Evolutionary conservation across 2,888 invertebrate genomes (phyloP), one percentile per base, ranked within the genome.

Genomic region (Zaprionus lineosus): DNA sequence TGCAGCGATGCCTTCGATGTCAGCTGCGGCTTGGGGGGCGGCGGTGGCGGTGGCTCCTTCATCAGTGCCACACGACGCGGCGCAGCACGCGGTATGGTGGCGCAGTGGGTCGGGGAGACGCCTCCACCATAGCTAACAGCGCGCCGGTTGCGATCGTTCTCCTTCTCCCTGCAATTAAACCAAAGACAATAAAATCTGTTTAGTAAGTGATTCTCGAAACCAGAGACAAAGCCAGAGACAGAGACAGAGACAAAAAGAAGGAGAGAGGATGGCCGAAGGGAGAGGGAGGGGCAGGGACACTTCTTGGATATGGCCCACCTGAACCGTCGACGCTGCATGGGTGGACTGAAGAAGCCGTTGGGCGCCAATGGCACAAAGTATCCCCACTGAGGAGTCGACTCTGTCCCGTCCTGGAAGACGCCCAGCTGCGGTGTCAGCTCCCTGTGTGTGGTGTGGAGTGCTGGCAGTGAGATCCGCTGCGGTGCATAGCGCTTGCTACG

Each of bases 351-450:
- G 72, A 85, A 92, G 55, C 91, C 89, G 63, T 92, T 91, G 18
- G 88, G 82, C 51, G 88, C 75, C 52, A 90, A 72, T 4, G 93
- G 92, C 68, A 93, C 92, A 83, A 93, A 93, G 83, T 92, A 93
- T 0, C 93, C 93, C 71, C 92, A 87, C 78, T 92, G 92, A 5
- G 92, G 92, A 28, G 87, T 66, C 28, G 63, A 47, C 43, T 57
- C 58, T 3, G 73, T 50, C 29, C 65, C 71, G 55, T 86, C 83
- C 36, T 87, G 86, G 62, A 73, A 88, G 48, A 86, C 62, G 40
- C 87, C 86, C 70, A 88, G 44, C 63, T 86, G 86, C 5, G 78
- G 82, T 14, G 75, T 72, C 51, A 72, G 24, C 57, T 85, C 74
- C 47, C 71, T 69, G n/a, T n/a, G n/a, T n/a, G n/a, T n/a, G 31